Percentiles rank a stretch among this genome's conserved stretches.
phyloP scores from a whole-genome alignment of 2,888 invertebrate genomes.

The Zonitis immaculata region DNA sequence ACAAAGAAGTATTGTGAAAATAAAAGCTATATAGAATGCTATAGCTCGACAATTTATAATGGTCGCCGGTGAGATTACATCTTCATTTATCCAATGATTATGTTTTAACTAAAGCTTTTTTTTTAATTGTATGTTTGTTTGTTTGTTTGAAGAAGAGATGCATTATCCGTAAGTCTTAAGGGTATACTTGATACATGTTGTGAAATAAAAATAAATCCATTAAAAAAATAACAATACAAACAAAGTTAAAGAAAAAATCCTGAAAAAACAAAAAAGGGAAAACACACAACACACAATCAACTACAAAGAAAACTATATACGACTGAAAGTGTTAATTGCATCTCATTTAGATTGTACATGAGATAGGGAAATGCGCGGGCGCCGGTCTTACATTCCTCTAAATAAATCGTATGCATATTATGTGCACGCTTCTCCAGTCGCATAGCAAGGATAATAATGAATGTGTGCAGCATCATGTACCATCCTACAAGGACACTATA shows the following conservation, averaged over 20 bases:
- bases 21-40: background rate
- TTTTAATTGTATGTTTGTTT: background rate
- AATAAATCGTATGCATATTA: slow-evolving; percentile 37
- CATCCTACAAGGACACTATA: background rate
- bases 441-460: background rate
- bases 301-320: slow-evolving; percentile 24
- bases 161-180: background rate
- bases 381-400: slow-evolving; percentile 34
- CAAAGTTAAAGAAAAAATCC: background rate
- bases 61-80: background rate
- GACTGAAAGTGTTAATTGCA: slow-evolving; percentile 41
- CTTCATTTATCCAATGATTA: background rate
- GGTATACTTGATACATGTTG: background rate
- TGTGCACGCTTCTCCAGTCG: slow-evolving; percentile 26
- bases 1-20: slow-evolving; percentile 1
- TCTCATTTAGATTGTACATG: slow-evolving; percentile 40
- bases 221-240: background rate
- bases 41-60: background rate
- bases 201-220: background rate
- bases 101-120: background rate
- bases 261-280: background rate
- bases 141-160: background rate
- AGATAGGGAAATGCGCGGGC: slow-evolving; percentile 37
- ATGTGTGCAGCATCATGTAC: background rate
- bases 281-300: background rate